Evolutionary conservation across 2,888 invertebrate genomes (phyloP), one percentile per base, ranked within the genome.

Genomic region (Pristionchus maxplancki): DNA sequence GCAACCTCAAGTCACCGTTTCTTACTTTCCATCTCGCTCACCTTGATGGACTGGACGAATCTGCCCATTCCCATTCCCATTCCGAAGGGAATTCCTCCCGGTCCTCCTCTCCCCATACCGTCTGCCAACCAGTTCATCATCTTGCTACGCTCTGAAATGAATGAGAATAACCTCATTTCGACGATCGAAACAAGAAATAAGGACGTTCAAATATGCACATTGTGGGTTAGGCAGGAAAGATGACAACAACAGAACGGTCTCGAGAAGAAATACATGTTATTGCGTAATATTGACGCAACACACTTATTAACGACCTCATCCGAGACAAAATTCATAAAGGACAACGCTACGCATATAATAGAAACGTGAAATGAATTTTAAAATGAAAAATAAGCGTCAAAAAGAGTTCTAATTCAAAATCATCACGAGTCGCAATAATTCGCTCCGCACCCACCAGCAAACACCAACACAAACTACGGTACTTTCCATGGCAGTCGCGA

Each of bases 31-130:
- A 44, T 44, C 15, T 1, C 31, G 13, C n/a, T 48, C 17, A 87
- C 86, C 86, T 87, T 87, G 71, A 71, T 34, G 24, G 86, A 87
- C 20, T 48, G 44, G 34, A 13, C 37, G 71, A 71, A 87, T 53
- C 86, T 44, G 28, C 86, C 86, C 71, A 85, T 85, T 62, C 85
- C 84, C 84, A 84, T 84, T 34, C 62, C 62, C 85, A 85, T 85
- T n/a, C 64, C 64, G 31, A 85, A 50, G 11, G 20, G 24, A 24
- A 85, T 64, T 28, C 62, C 85, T 85, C 85, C 85, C 82, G 53
- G 53, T 34, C 31, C 82, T 83, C 53, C 34, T 53, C 82, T 53
- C 37, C 1, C 53, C 53, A 83, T 83, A 9, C 53, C 53, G 24
- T 83, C 53, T 20, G 53, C 83, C 48, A 87, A 34, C 86, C 86